These are phyloP conservation scores for Odontomyia ornata DNA, from an alignment of 2,888 invertebrate species.

Conservation along the genomic window DNA sequence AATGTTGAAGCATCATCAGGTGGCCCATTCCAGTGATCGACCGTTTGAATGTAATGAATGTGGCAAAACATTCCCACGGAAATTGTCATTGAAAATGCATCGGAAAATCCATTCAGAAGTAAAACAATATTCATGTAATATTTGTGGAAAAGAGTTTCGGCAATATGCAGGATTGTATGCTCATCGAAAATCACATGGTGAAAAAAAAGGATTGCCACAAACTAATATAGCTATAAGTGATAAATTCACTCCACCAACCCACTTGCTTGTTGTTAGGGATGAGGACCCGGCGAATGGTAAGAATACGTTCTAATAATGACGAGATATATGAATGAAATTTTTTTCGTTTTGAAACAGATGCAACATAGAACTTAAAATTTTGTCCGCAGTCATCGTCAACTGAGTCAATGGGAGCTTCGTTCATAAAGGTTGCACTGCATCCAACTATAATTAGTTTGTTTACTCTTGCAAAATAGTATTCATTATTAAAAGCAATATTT, in stretches of 20 bases:
- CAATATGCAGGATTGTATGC: slow-evolving; percentile 51
- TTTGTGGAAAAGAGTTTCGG: slow-evolving; percentile 52
- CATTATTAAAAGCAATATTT: too few species aligned
- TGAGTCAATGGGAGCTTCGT: too few species aligned
- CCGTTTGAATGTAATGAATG: slow-evolving; percentile 45
- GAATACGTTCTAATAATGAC: too few species aligned
- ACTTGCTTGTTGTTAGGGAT: slow-evolving; percentile 13
- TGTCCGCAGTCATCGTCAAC: too few species aligned
- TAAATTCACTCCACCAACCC: slow-evolving; percentile 29
- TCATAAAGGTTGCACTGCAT: too few species aligned
- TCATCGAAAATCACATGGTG: slow-evolving; percentile 36
- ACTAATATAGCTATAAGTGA: slow-evolving; percentile 31
- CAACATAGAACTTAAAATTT: too few species aligned
- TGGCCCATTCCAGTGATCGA: slow-evolving; percentile 24
- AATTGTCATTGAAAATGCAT: slow-evolving; percentile 51
- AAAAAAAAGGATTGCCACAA: slow-evolving; percentile 40
- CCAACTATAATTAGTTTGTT: too few species aligned
- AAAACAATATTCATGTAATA: slow-evolving; percentile 51
- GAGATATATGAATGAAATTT: too few species aligned
- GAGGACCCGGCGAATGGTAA: background rate
- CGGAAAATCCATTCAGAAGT: slow-evolving; percentile 51
- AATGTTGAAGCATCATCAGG: slow-evolving; percentile 27
- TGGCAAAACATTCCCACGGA: slow-evolving; percentile 49
- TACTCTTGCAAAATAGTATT: too few species aligned
- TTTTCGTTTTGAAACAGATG: too few species aligned